Evolutionary conservation across 2,888 invertebrate species (phyloP).

Genomic region (Cephus spinipes): DNA sequence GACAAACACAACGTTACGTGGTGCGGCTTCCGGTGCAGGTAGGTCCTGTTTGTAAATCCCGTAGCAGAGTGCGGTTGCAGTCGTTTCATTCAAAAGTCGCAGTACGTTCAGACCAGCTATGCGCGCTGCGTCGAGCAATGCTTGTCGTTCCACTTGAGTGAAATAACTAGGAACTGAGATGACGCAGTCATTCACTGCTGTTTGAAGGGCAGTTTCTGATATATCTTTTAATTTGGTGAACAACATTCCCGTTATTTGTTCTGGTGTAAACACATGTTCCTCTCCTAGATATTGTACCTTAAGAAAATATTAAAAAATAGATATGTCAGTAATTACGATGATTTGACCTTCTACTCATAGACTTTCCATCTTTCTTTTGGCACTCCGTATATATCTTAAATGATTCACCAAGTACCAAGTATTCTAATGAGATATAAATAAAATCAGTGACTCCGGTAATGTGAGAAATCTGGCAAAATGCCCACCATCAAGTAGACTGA

Average conservation of each 20-base stretch:
- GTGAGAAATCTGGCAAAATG: slow-evolving; percentile 36
- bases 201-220: slow-evolving; percentile 86
- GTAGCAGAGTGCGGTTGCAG: slow-evolving; percentile 95
- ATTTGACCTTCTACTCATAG: background rate
- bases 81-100: slow-evolving; percentile 96
- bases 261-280: slow-evolving; percentile 86
- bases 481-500: slow-evolving; percentile 27
- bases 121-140: slow-evolving; percentile 89
- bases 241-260: slow-evolving; percentile 96
- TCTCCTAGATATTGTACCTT: slow-evolving; percentile 87
- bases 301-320: slow-evolving; percentile 29
- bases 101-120: slow-evolving; percentile 95
- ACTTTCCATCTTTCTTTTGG: background rate
- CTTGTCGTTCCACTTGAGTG: slow-evolving; percentile 94
- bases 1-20: slow-evolving; percentile 94
- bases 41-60: slow-evolving; percentile 99
- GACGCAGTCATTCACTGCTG: slow-evolving; percentile 94
- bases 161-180: slow-evolving; percentile 95
- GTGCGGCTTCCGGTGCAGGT: slow-evolving; percentile 88
- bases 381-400: background rate
- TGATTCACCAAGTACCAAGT: slow-evolving; percentile 26
- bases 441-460: slow-evolving; percentile 31
- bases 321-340: background rate
- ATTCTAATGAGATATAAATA: slow-evolving; percentile 46
- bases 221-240: slow-evolving; percentile 96